Evolutionary conservation across 2,113 vertebrate genomes (phyloP).

Genomic region (human (Homo sapiens)): DNA sequence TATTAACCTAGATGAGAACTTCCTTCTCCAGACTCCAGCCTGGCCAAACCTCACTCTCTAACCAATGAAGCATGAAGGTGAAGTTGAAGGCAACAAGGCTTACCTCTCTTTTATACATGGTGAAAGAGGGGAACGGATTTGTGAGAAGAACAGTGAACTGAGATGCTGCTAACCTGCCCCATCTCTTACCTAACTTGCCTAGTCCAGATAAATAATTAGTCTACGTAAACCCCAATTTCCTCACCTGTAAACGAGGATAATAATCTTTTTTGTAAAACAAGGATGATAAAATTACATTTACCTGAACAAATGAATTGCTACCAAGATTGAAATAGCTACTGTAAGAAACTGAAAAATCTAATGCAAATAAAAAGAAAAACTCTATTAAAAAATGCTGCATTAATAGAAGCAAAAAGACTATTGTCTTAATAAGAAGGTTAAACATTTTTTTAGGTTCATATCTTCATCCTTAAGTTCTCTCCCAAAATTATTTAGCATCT

Average conservation of each 20-base stretch:
- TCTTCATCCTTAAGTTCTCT: slow-evolving; percentile 40
- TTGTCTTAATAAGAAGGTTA: background rate
- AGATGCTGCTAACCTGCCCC: background rate
- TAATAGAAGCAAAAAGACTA: background rate
- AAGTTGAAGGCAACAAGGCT: background rate
- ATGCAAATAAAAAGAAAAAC: background rate
- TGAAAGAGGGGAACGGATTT: background rate
- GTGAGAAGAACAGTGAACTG: background rate
- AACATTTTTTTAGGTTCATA: background rate
- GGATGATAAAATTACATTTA: background rate
- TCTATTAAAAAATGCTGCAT: background rate
- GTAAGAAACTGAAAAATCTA: background rate
- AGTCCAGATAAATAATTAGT: background rate
- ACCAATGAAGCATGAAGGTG: background rate
- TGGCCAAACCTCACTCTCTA: background rate
- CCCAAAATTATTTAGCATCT: background rate
- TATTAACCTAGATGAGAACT: background rate
- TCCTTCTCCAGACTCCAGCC: background rate
- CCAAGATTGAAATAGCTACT: background rate
- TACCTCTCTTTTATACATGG: background rate
- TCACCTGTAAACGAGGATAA: background rate
- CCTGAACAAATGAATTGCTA: slow-evolving; percentile 39
- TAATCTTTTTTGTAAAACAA: background rate
- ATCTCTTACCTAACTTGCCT: background rate
- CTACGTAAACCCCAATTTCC: background rate